These are phyloP conservation scores for Linurgus olivaceus DNA, from an alignment of 2,797 vertebrate genomes.

Conservation along the genomic window DNA sequence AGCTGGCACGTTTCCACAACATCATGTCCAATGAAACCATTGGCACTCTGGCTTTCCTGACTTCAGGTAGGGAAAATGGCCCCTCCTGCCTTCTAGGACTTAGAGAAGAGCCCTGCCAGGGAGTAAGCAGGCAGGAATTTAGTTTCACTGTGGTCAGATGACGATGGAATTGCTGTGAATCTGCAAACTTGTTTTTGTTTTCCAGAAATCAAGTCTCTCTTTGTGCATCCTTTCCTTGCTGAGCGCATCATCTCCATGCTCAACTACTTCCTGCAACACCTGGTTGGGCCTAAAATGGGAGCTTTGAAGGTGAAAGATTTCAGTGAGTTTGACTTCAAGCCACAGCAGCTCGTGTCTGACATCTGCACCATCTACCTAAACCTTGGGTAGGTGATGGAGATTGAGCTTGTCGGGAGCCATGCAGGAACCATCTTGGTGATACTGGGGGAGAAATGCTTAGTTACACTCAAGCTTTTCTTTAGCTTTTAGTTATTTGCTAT, in stretches of 20 bases:
- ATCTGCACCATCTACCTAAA: constrained; percentile 99
- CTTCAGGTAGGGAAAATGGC: constrained; percentile 83
- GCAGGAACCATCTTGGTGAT: background rate
- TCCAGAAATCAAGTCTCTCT: constrained; percentile 93
- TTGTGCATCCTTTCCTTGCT: constrained; percentile 94
- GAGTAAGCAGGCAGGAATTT: background rate
- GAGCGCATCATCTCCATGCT: constrained; percentile 99
- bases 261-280: constrained; percentile 96
- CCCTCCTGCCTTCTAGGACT: background rate
- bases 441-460: background rate
- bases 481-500: background rate
- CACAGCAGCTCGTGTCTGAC: constrained; percentile 96
- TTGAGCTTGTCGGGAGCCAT: background rate
- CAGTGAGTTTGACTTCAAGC: constrained; percentile 99
- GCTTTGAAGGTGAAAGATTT: constrained; percentile 99
- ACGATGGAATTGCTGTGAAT: background rate
- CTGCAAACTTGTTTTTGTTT: constrained; percentile 11
- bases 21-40: constrained; percentile 99
- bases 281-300: constrained; percentile 98
- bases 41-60: constrained; percentile 94
- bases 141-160: background rate
- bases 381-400: constrained; percentile 82
- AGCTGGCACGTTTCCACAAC: constrained; percentile 97
- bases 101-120: background rate
- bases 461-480: background rate